Conservation (phyloP, 1,140 invertebrate species). For the Sarcophaga peregrina region DNA sequence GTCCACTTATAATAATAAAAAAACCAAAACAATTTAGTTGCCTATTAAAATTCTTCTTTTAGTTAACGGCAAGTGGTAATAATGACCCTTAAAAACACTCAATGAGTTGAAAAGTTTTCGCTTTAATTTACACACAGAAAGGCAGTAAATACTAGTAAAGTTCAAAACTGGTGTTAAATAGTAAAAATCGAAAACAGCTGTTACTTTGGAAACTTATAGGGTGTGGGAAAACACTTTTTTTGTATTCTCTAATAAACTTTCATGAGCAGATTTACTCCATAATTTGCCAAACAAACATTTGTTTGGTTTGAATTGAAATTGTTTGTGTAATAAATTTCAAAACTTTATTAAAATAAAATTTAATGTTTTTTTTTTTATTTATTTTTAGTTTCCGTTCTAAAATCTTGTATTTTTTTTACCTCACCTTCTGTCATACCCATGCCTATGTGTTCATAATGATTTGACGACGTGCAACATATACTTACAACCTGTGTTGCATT, state of each 20-base stretch:
- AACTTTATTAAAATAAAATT: background rate
- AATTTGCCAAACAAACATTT: background rate
- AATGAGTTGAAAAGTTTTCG: no score
- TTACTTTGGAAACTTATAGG: background rate
- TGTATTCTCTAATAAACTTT: background rate
- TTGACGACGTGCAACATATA: background rate
- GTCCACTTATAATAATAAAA: no score
- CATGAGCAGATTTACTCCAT: background rate
- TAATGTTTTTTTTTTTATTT: background rate
- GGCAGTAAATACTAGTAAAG: no score
- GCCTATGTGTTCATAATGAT: background rate
- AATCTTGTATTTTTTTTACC: background rate
- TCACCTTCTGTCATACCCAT: background rate
- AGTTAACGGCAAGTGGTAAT: no score
- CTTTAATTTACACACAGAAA: no score
- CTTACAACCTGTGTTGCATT: conserved; percentile 8
- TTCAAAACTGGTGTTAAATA: background rate
- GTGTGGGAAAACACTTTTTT: background rate
- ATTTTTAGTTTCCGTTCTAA: background rate
- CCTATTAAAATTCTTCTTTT: no score
- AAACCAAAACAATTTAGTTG: no score
- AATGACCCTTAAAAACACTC: no score
- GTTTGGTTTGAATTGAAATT: background rate
- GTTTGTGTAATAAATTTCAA: background rate
- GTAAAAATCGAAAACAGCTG: background rate